A percentile compares a stretch with the other conserved stretches of the same genome.
These are phyloP conservation scores for Sciurus niger DNA, from an alignment of 2,113 vertebrate genomes.

Conservation along the genomic window DNA sequence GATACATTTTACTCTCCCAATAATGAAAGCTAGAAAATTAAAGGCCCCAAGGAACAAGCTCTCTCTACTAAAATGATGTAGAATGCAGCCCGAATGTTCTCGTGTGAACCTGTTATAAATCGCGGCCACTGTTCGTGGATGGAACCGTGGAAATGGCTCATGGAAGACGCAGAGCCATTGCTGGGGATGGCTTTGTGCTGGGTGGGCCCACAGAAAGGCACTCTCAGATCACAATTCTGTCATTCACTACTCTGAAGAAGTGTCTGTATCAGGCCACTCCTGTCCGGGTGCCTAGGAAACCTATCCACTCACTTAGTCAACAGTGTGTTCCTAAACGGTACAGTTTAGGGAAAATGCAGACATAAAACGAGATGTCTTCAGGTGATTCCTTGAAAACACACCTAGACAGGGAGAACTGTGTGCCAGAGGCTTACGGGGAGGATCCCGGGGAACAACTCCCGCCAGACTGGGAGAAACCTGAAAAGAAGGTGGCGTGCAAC, in stretches of 20 bases:
- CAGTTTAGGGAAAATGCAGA: not conserved
- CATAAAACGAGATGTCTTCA: not conserved
- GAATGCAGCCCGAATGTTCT: conserved; percentile 22
- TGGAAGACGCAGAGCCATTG: not conserved
- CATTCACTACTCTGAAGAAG: not conserved
- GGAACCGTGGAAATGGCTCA: conserved; percentile 17
- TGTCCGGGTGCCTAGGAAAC: not conserved
- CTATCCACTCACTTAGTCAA: not conserved
- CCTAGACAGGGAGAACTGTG: not conserved
- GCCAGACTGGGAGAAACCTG: not conserved
- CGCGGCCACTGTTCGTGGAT: not conserved
- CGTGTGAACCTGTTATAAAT: conserved; percentile 54
- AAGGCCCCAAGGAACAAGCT: conserved; percentile 79
- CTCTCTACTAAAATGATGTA: conserved; percentile 55
- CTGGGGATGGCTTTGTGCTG: too few relatives aligned
- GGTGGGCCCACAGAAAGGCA: not conserved
- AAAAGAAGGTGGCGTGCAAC: not conserved
- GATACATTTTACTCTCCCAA: conserved; percentile 81
- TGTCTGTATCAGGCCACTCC: not conserved
- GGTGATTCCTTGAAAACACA: not conserved
- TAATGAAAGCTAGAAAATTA: conserved; percentile 83
- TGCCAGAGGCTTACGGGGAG: not conserved
- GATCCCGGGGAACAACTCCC: not conserved
- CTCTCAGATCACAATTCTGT: not conserved
- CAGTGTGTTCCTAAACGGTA: not conserved